These are phyloP conservation scores for Lordiphosa clarofinis DNA, from an alignment of 1,140 invertebrate species.

Conservation along the genomic window DNA sequence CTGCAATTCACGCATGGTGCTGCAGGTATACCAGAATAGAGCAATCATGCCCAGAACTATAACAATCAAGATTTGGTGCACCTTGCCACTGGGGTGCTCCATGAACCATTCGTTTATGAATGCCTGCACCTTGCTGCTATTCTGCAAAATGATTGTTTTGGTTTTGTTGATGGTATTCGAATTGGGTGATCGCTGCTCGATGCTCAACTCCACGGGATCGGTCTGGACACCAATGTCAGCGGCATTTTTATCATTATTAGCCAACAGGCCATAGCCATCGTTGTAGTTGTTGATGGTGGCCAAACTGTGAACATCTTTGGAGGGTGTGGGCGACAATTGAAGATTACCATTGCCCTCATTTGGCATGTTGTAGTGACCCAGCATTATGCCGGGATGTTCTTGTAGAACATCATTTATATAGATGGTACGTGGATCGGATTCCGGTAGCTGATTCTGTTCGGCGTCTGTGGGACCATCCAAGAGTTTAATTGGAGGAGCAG, in stretches of 20 bases:
- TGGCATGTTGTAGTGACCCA: slow-evolving; percentile 91
- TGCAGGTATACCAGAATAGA: slow-evolving; percentile 86
- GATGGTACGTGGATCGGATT: slow-evolving; percentile 64
- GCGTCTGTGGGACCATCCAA: slow-evolving; percentile 84
- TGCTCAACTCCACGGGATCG: slow-evolving; percentile 63
- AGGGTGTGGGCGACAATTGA: slow-evolving; percentile 61
- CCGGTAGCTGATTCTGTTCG: slow-evolving; percentile 45
- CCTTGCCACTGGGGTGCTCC: slow-evolving; percentile 75
- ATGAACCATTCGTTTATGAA: slow-evolving; percentile 77
- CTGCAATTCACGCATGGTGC: slow-evolving; percentile 76
- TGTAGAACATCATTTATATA: slow-evolving; percentile 75
- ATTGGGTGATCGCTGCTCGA: slow-evolving; percentile 35
- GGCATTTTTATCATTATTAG: slow-evolving; percentile 62
- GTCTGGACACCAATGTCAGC: slow-evolving; percentile 73
- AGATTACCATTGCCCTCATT: slow-evolving; percentile 79
- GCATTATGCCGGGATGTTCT: slow-evolving; percentile 81
- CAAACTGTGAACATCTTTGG: slow-evolving; percentile 62
- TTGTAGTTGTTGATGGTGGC: slow-evolving; percentile 74
- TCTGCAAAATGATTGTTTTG: slow-evolving; percentile 80
- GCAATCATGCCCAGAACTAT: slow-evolving; percentile 83
- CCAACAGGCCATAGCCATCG: slow-evolving; percentile 59
- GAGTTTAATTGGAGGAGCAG: slow-evolving; percentile 83
- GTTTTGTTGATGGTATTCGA: slow-evolving; percentile 52
- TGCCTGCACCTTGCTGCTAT: slow-evolving; percentile 68
- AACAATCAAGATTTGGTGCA: slow-evolving; percentile 84